Conservation (phyloP, 1,140 invertebrate species). For the Drosophila orosa region DNA sequence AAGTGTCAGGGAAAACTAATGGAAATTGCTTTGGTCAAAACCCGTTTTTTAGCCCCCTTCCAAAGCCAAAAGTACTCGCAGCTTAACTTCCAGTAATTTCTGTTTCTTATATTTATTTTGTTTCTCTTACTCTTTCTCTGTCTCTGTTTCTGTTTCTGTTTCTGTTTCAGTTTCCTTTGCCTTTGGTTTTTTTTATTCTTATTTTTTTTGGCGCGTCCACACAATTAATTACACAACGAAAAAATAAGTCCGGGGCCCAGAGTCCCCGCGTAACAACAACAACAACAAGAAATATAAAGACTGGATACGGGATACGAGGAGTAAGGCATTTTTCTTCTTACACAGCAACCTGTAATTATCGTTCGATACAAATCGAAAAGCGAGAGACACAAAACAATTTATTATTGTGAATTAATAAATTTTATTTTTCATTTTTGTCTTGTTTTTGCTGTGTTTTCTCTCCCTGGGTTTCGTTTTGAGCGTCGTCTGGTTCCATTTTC, state of each 20-base stretch:
- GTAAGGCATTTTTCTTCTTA: conserved; percentile 67
- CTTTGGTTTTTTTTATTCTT: conserved; percentile 3
- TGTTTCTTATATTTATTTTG: conserved; percentile 23
- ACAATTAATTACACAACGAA: conserved; percentile 69
- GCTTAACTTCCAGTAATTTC: conserved; percentile 27
- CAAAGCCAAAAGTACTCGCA: neutral
- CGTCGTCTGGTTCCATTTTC: conserved; percentile 37
- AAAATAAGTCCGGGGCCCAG: conserved; percentile 37
- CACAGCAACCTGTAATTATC: conserved; percentile 74
- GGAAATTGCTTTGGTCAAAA: conserved; percentile 38
- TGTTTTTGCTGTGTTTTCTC: conserved; percentile 8
- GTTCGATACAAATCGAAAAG: conserved; percentile 78
- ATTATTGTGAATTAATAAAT: conserved; percentile 81
- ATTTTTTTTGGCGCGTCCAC: conserved; percentile 38
- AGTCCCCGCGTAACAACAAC: conserved; percentile 2
- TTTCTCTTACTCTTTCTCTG: neutral
- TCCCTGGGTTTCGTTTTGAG: neutral
- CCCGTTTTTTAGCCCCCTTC: neutral
- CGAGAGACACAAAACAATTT: conserved; percentile 77
- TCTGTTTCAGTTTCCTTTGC: conserved; percentile 12
- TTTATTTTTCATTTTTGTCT: conserved; percentile 54
- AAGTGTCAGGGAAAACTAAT: conserved; percentile 53
- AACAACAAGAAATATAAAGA: neutral
- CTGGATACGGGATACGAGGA: conserved; percentile 3
- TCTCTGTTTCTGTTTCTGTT: conserved; percentile 2